Evolutionary conservation across 2,888 invertebrate species (phyloP).

Genomic region (Junonia oenone): DNA sequence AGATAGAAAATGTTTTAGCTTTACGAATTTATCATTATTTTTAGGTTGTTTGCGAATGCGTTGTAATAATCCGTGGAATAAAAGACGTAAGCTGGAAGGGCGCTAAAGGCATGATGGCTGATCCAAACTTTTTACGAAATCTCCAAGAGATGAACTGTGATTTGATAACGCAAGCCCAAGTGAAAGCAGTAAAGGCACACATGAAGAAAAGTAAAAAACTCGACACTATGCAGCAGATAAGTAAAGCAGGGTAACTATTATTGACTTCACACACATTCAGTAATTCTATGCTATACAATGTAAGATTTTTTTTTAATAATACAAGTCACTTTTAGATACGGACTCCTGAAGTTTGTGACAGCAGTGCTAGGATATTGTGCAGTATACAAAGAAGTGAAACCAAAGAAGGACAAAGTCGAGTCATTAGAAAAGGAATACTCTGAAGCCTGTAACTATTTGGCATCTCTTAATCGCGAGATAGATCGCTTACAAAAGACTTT

Average conservation of each 20-base stretch:
- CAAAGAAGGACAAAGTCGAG: conserved; percentile 90
- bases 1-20: no score
- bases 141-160: conserved; percentile 93
- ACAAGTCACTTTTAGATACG: conserved; percentile 75
- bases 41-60: conserved; percentile 90
- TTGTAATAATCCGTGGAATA: conserved; percentile 89
- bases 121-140: conserved; percentile 88
- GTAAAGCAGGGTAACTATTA: conserved; percentile 84
- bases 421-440: conserved; percentile 86
- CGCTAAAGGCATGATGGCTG: conserved; percentile 95
- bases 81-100: conserved; percentile 94
- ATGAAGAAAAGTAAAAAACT: conserved; percentile 85
- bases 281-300: no score
- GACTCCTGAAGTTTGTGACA: conserved; percentile 89
- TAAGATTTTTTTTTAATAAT: background rate
- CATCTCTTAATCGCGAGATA: conserved; percentile 87
- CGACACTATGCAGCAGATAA: conserved; percentile 91
- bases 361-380: conserved; percentile 95
- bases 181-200: conserved; percentile 84
- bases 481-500: conserved; percentile 85
- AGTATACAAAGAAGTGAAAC: conserved; percentile 91
- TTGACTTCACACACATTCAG: no score
- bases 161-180: conserved; percentile 84
- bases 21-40: background rate
- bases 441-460: conserved; percentile 76